Conservation (phyloP, 2,888 invertebrate species). For the Zhuqinia jingwanae region DNA sequence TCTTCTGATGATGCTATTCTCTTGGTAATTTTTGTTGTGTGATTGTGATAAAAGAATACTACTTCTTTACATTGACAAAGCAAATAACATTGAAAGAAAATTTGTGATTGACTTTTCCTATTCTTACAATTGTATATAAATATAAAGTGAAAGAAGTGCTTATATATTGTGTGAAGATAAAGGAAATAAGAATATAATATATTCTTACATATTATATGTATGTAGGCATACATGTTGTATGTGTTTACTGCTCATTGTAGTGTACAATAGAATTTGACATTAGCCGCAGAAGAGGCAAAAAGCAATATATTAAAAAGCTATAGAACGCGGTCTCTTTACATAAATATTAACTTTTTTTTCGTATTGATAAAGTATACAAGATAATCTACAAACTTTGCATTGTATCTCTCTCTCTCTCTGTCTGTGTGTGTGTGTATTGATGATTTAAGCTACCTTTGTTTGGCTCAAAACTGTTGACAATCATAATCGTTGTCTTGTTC, state of each 20-base stretch:
- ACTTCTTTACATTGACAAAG: too few relatives aligned
- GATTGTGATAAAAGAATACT: too few relatives aligned
- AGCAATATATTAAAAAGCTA: too few relatives aligned
- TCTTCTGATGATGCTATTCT: too few relatives aligned
- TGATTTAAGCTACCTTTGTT: constrained; percentile 29
- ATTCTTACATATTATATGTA: too few relatives aligned
- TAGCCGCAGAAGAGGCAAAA: too few relatives aligned
- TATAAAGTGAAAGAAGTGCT: background rate
- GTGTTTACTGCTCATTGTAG: background rate
- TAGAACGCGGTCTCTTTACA: background rate
- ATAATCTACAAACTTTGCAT: background rate
- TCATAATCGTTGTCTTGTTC: constrained; percentile 55
- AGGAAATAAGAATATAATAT: background rate
- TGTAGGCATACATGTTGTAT: too few relatives aligned
- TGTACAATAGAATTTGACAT: too few relatives aligned
- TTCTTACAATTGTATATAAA: constrained; percentile 1
- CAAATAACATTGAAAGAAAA: too few relatives aligned
- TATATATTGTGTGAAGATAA: background rate
- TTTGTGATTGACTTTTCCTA: constrained; percentile 34
- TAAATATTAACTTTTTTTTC: background rate
- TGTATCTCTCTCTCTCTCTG: too few relatives aligned
- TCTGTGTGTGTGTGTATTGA: too few relatives aligned
- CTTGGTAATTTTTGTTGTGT: too few relatives aligned
- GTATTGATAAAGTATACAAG: background rate
- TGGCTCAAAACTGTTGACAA: constrained; percentile 54